A percentile compares a stretch with the other conserved stretches of the same genome.
These are phyloP conservation scores for Nerophis ophidion DNA, from an alignment of 2,113 vertebrate species.

Conservation along the genomic window DNA sequence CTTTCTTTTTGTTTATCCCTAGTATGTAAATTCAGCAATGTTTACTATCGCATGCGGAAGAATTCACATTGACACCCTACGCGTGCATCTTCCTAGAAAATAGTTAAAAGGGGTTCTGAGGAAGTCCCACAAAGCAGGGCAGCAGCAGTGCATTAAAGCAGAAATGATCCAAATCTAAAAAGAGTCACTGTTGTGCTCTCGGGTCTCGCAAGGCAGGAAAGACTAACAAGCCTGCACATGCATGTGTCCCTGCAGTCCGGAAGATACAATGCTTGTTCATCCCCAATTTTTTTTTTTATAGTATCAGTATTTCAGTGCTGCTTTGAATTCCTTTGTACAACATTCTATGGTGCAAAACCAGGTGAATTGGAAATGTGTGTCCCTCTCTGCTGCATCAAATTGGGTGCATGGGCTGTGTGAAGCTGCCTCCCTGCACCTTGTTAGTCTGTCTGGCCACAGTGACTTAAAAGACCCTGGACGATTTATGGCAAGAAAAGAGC, in stretches of 20 bases:
- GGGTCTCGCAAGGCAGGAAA: slow-evolving; percentile 14
- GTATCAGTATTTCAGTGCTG: not conserved
- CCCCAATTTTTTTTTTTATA: not conserved
- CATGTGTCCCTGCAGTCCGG: not conserved
- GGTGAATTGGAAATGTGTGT: slow-evolving; percentile 10
- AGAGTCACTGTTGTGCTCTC: slow-evolving; percentile 32
- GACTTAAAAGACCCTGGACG: slow-evolving; percentile 56
- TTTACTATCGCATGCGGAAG: not conserved
- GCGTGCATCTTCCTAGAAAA: slow-evolving; percentile 32
- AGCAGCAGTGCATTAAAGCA: slow-evolving; percentile 46
- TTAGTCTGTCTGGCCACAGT: slow-evolving; percentile 52
- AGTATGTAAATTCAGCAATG: not conserved
- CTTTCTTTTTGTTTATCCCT: slow-evolving; percentile 12
- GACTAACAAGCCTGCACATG: slow-evolving; percentile 36
- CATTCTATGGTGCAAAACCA: not conserved
- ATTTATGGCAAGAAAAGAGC: slow-evolving; percentile 63
- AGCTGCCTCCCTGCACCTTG: slow-evolving; percentile 52
- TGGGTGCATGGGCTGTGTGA: slow-evolving; percentile 39
- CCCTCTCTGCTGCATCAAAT: slow-evolving; percentile 16
- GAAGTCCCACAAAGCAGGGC: slow-evolving; percentile 53
- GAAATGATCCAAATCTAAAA: slow-evolving; percentile 21
- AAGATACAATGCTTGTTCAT: slow-evolving; percentile 10
- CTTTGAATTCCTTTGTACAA: not conserved
- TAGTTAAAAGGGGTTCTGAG: slow-evolving; percentile 38
- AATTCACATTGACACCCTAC: slow-evolving; percentile 30